Percentiles rank a stretch among this genome's conserved stretches.
Conservation (phyloP, 2,888 invertebrate species). For the Apocheima hispidaria region DNA sequence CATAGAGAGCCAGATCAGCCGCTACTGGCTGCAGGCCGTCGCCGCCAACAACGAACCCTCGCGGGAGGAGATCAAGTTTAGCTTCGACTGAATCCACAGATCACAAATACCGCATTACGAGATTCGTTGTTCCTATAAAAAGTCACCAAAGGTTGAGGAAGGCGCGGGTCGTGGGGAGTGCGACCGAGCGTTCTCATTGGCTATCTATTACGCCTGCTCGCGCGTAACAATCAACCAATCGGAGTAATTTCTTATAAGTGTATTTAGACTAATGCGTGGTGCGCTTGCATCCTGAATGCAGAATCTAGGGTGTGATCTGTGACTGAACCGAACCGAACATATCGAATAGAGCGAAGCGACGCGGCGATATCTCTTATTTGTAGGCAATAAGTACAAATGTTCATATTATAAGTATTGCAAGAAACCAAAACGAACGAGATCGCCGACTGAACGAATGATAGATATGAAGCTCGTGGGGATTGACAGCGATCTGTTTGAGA, state of each 20-base stretch:
- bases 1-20: conserved; percentile 91
- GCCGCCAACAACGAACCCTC: conserved; percentile 85
- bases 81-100: too few relatives aligned
- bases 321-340: conserved; percentile 46
- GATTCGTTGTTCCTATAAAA: too few relatives aligned
- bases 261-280: too few relatives aligned
- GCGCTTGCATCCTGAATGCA: too few relatives aligned
- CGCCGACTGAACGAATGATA: conserved; percentile 29
- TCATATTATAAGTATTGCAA: conserved; percentile 58
- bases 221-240: too few relatives aligned
- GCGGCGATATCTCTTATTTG: conserved; percentile 40
- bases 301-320: too few relatives aligned
- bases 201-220: too few relatives aligned
- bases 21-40: conserved; percentile 88
- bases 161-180: too few relatives aligned
- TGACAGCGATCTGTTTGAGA: conserved; percentile 32
- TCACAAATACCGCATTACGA: too few relatives aligned
- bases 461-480: conserved; percentile 20
- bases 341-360: conserved; percentile 24
- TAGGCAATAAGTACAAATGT: conserved; percentile 55
- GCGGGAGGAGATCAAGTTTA: conserved; percentile 82
- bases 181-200: too few relatives aligned
- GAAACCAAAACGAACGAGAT: conserved; percentile 45
- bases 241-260: too few relatives aligned
- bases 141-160: too few relatives aligned